A percentile compares a stretch with the other conserved stretches of the same genome.
phyloP scores from a whole-genome alignment of 2,888 invertebrate genomes.

The Maniola hyperantus region DNA sequence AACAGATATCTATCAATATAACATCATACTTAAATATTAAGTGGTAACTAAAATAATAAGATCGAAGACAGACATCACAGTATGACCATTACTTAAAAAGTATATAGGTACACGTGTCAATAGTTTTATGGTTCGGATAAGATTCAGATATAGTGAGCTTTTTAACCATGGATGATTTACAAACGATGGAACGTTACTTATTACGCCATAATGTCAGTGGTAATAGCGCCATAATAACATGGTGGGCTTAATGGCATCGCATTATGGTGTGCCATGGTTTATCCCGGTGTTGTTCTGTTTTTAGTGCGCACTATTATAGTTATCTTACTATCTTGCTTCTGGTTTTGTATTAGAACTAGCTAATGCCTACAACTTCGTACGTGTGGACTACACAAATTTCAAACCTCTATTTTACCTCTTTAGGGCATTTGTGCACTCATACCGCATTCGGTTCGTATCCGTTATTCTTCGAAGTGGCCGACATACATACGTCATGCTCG shows the following conservation, averaged over 20 bases:
- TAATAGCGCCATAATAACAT: constrained; percentile 44
- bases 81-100: constrained; percentile 8
- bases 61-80: constrained; percentile 16
- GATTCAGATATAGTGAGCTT: constrained; percentile 29
- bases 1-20: neutral
- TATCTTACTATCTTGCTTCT: constrained; percentile 8
- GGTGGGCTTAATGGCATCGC: constrained; percentile 41
- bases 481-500: no score
- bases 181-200: constrained; percentile 39
- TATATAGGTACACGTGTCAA: constrained; percentile 32
- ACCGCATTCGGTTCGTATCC: no score
- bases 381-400: no score
- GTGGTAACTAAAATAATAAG: constrained; percentile 6
- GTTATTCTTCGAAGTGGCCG: no score
- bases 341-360: constrained; percentile 4
- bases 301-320: constrained; percentile 18
- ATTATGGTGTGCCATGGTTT: constrained; percentile 35
- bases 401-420: no score
- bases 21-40: neutral
- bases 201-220: constrained; percentile 41
- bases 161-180: constrained; percentile 39
- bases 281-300: constrained; percentile 32
- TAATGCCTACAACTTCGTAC: neutral
- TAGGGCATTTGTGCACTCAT: no score
- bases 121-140: constrained; percentile 33